Conservation (phyloP, 30 jellyfish, hydroid and myxozoan species). For the Turritopsis rubra region DNA sequence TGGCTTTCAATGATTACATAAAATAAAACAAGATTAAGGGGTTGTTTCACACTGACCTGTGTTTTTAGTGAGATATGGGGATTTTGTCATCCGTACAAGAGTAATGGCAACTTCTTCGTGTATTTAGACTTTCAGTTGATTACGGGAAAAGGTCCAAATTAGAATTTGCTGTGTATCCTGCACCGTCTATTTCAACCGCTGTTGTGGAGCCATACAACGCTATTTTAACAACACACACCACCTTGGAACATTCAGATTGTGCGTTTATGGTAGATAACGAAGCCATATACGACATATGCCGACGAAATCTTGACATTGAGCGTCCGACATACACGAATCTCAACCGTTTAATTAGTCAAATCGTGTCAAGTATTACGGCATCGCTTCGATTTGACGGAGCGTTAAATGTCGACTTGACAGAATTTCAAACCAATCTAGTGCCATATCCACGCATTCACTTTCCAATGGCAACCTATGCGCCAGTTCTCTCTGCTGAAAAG, state of each 20-base stretch:
- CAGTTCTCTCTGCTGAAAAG: conserved; percentile 84
- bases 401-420: conserved; percentile 86
- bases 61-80: neutral
- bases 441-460: conserved; percentile 96
- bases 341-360: conserved; percentile 85
- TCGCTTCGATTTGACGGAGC: conserved; percentile 91
- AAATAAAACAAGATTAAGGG: no score
- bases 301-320: conserved; percentile 79
- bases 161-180: conserved; percentile 93
- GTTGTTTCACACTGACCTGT: neutral
- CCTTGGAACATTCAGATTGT: conserved; percentile 85
- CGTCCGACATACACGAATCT: conserved; percentile 81
- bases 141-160: conserved; percentile 88
- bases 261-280: conserved; percentile 94
- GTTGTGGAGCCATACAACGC: conserved; percentile 98
- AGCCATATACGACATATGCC: conserved; percentile 90
- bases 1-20: no score
- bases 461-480: conserved; percentile 93
- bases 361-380: conserved; percentile 85
- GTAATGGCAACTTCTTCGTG: no score
- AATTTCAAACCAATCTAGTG: conserved; percentile 90
- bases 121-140: conserved; percentile 58
- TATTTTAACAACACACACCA: conserved; percentile 81
- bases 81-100: no score
- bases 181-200: conserved; percentile 95